Conservation (phyloP, 53 echinoderm and acorn worm genomes). For the Astropecten irregularis region DNA sequence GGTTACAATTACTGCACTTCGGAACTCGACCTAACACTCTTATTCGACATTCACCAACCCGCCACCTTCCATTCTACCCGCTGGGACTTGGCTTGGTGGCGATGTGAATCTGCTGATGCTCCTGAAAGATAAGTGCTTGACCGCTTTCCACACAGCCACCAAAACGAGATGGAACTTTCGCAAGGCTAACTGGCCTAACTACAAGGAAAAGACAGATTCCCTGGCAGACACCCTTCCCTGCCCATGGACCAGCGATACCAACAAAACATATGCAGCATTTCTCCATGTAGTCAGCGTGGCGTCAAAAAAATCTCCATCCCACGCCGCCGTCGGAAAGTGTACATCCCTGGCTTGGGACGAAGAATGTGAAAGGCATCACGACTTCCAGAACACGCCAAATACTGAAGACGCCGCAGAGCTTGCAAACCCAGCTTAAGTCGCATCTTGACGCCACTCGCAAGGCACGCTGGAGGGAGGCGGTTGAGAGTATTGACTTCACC, state of each 20-base stretch:
- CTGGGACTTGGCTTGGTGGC: too few species aligned
- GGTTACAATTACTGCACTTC: background rate
- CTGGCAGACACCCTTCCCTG: too few species aligned
- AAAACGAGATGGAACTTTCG: background rate
- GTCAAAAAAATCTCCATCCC: background rate
- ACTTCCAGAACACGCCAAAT: too few species aligned
- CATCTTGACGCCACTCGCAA: too few species aligned
- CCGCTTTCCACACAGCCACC: background rate
- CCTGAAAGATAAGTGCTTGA: background rate
- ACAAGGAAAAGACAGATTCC: background rate
- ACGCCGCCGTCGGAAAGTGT: background rate
- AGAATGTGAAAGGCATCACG: background rate
- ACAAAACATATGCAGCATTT: background rate
- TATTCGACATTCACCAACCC: background rate
- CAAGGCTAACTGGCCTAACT: background rate
- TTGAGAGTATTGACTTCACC: too few species aligned
- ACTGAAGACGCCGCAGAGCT: too few species aligned
- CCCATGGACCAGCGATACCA: too few species aligned
- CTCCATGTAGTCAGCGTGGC: too few species aligned
- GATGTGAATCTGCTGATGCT: too few species aligned
- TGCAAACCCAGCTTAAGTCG: too few species aligned
- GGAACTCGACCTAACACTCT: background rate
- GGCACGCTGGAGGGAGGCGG: too few species aligned
- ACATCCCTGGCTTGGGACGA: too few species aligned
- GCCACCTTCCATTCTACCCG: background rate